Conservation (phyloP, 2,113 vertebrate species). For the Penelope pileata region DNA sequence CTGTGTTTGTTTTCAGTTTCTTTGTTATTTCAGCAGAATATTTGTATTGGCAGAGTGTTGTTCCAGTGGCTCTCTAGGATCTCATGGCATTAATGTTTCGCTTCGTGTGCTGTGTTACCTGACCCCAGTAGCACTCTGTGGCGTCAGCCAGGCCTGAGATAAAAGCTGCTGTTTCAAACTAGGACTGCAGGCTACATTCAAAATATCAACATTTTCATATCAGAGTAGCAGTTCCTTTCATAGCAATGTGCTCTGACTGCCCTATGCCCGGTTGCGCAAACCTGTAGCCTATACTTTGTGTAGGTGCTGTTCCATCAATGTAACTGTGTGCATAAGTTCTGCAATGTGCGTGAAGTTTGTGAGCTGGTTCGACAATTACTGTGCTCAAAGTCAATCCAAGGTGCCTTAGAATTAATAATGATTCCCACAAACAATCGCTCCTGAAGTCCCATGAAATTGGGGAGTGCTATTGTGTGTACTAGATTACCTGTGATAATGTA, state of each 20-base stretch:
- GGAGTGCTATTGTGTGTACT: background rate
- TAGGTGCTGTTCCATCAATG: rapidly evolving
- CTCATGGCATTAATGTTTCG: slow-evolving; percentile 38
- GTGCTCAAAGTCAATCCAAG: background rate
- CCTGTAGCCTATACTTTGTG: background rate
- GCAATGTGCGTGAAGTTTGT: rapidly evolving
- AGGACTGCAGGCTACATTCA: background rate
- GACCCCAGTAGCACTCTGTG: slow-evolving; percentile 25
- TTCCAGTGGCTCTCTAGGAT: slow-evolving; percentile 48
- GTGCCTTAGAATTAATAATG: background rate
- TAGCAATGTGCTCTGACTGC: background rate
- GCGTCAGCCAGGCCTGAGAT: slow-evolving; percentile 8
- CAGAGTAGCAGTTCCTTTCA: background rate
- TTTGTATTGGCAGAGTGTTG: slow-evolving; percentile 48
- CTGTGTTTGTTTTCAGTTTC: slow-evolving; percentile 48
- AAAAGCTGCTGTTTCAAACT: background rate
- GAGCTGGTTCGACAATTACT: background rate
- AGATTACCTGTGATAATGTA: background rate
- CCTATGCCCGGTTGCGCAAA: rapidly evolving
- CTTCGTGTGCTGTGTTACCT: slow-evolving; percentile 12
- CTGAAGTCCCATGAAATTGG: background rate
- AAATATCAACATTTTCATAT: background rate
- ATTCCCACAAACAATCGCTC: background rate
- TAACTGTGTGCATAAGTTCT: background rate
- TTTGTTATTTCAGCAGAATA: slow-evolving; percentile 61